Evolutionary conservation across 2,888 invertebrate genomes (phyloP).

Genomic region (Dichetophora obliterata): DNA sequence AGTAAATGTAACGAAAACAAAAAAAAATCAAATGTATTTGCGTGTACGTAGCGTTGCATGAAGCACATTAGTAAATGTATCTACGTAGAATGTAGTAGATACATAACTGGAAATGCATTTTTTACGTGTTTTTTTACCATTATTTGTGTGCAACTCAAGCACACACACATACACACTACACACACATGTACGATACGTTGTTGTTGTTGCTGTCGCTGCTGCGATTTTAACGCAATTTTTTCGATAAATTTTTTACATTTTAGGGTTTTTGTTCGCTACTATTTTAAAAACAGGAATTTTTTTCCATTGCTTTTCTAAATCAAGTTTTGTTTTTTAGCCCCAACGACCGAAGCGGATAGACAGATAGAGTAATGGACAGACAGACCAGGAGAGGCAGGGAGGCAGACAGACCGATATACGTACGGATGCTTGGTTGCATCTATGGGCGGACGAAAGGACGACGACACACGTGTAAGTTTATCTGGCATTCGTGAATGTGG

Average conservation of each 20-base stretch:
- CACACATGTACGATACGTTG: background rate
- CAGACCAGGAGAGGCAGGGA: background rate
- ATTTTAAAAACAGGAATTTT: constrained; percentile 16
- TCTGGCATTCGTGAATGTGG: background rate
- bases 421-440: background rate
- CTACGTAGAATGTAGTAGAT: background rate
- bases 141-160: background rate
- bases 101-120: background rate
- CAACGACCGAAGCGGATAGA: background rate
- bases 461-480: constrained; percentile 2
- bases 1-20: background rate
- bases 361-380: background rate
- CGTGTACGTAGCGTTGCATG: background rate
- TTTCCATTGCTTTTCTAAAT: background rate
- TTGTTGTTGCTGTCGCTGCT: background rate
- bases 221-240: constrained; percentile 24
- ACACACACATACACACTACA: background rate
- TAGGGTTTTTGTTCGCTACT: background rate
- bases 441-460: background rate
- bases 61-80: background rate
- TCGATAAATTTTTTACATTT: background rate
- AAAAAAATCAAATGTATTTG: background rate
- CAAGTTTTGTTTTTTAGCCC: constrained; percentile 21
- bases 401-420: background rate
- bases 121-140: background rate